These are phyloP conservation scores for Mastigias papua DNA, from an alignment of 30 jellyfish, hydroid and myxozoan genomes.

Conservation along the genomic window DNA sequence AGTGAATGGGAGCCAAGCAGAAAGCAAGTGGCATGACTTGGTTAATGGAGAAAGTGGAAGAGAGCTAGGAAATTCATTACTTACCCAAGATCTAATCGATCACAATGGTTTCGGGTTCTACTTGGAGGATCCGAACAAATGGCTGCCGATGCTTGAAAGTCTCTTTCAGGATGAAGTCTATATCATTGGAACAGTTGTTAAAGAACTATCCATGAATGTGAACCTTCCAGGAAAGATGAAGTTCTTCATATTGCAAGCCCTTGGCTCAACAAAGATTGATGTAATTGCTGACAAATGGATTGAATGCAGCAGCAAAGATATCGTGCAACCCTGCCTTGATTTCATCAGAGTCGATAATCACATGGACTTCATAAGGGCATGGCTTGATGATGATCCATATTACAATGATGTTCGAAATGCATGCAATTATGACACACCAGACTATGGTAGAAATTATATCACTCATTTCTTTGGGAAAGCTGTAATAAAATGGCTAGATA, in stretches of 20 bases:
- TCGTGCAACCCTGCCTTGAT: slow-evolving; percentile 37
- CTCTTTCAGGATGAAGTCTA: slow-evolving; percentile 43
- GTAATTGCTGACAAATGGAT: slow-evolving; percentile 30
- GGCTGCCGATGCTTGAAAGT: slow-evolving; percentile 39
- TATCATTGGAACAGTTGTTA: slow-evolving; percentile 42
- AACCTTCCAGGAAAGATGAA: slow-evolving; percentile 53
- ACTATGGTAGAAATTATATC: too few relatives aligned
- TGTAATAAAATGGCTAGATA: slow-evolving; percentile 1
- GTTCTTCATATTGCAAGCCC: slow-evolving; percentile 21
- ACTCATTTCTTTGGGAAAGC: too few relatives aligned
- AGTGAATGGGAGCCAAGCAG: slow-evolving; percentile 28
- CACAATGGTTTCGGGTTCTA: slow-evolving; percentile 43
- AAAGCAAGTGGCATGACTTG: background rate
- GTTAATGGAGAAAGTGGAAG: background rate
- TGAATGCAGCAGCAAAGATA: background rate
- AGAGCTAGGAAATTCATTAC: slow-evolving; percentile 21
- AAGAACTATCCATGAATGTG: slow-evolving; percentile 15
- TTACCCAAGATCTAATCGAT: slow-evolving; percentile 19
- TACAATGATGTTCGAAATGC: too few relatives aligned
- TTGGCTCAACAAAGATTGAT: slow-evolving; percentile 31
- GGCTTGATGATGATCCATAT: too few relatives aligned
- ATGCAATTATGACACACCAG: too few relatives aligned
- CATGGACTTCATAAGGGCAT: background rate
- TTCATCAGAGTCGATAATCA: background rate
- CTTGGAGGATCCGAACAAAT: slow-evolving; percentile 6